These are phyloP conservation scores for Lepidocyrtoides sp. DNA, from an alignment of 2,888 invertebrate genomes.

Conservation along the genomic window DNA sequence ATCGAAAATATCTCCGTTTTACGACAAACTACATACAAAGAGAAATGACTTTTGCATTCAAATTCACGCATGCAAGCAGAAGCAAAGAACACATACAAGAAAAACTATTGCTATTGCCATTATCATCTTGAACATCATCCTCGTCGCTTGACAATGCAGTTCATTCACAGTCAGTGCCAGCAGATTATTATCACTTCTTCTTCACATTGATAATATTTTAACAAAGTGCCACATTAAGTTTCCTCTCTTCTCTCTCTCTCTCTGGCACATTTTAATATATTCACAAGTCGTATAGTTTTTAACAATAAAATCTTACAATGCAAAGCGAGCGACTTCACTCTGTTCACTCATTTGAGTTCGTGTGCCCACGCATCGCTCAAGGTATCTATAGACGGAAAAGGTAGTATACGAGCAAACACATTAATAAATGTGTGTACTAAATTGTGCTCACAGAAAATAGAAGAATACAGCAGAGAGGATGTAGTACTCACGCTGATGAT, in stretches of 20 bases:
- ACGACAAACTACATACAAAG: neutral
- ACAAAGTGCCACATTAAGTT: slow-evolving; percentile 48
- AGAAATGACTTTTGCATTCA: slow-evolving; percentile 7
- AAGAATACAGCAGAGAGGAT: neutral
- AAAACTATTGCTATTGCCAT: slow-evolving; percentile 50
- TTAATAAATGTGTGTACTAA: neutral
- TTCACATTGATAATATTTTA: slow-evolving; percentile 47
- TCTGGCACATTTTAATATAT: slow-evolving; percentile 38
- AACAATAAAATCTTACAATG: slow-evolving; percentile 18
- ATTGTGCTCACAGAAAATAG: neutral
- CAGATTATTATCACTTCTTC: slow-evolving; percentile 53
- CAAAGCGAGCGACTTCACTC: neutral
- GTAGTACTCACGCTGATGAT: neutral
- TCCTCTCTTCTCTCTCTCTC: slow-evolving; percentile 22
- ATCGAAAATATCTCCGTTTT: slow-evolving; percentile 32
- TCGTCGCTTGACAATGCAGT: slow-evolving; percentile 35
- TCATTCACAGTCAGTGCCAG: slow-evolving; percentile 54
- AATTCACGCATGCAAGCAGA: neutral
- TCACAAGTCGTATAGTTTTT: slow-evolving; percentile 26
- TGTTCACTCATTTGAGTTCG: slow-evolving; percentile 43
- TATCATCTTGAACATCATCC: neutral
- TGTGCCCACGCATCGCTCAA: slow-evolving; percentile 60
- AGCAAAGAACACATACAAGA: slow-evolving; percentile 1
- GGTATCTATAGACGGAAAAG: slow-evolving; percentile 24
- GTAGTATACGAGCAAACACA: neutral